Evolutionary conservation across 2,113 vertebrate genomes (phyloP).

Genomic region (Cheilinus undulatus): DNA sequence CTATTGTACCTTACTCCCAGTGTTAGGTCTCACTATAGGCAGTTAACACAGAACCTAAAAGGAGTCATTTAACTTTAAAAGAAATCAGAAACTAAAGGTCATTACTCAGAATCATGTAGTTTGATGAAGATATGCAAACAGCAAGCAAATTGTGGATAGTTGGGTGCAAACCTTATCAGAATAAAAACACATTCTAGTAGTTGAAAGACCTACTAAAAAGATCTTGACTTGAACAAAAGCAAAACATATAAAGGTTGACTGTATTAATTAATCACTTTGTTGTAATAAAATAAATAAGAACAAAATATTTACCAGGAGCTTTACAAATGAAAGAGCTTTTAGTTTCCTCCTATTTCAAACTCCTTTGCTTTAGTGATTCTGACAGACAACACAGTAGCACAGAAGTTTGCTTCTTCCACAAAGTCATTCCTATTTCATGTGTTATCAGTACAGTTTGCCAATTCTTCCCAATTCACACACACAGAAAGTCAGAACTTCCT

Average conservation of each 20-base stretch:
- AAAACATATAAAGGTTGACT: not conserved
- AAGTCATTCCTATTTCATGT: constrained; percentile 1
- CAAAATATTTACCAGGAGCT: not conserved
- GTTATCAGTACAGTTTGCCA: not conserved
- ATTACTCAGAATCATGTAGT: not conserved
- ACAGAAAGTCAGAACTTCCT: not conserved
- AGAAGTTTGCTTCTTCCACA: not conserved
- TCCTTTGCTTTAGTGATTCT: not conserved
- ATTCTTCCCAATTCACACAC: not conserved
- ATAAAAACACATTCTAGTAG: not conserved
- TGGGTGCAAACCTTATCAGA: not conserved
- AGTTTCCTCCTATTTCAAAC: not conserved
- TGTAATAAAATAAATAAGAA: not conserved
- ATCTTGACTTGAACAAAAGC: not conserved
- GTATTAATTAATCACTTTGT: not conserved
- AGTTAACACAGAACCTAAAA: not conserved
- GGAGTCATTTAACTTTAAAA: not conserved
- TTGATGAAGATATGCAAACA: not conserved
- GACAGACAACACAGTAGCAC: not conserved
- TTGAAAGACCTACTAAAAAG: too few species aligned
- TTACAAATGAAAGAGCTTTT: not conserved
- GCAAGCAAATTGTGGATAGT: not conserved
- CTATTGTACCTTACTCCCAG: constrained; percentile 25
- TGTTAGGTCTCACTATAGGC: not conserved
- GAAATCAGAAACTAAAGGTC: not conserved